Evolutionary conservation across 1,140 invertebrate species (phyloP).

Genomic region (Heterodera schachtii): DNA sequence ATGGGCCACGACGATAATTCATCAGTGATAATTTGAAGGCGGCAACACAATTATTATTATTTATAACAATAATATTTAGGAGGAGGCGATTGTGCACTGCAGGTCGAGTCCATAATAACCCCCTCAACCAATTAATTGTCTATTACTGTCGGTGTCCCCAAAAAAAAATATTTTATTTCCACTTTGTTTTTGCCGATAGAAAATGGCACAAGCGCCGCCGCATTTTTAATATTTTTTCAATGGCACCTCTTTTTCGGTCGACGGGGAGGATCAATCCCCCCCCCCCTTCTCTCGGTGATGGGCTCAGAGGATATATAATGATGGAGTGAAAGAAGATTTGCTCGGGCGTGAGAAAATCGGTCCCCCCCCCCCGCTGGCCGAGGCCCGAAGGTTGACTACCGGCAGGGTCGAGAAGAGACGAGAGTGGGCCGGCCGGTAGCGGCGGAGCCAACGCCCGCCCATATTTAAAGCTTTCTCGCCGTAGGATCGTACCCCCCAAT

Average conservation of each 20-base stretch:
- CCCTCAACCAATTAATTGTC: too few relatives aligned
- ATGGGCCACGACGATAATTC: neutral
- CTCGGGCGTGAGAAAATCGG: conserved; percentile 1
- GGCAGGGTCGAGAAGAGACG: too few relatives aligned
- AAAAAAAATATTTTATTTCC: neutral
- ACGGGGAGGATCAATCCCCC: neutral
- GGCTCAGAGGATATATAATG: neutral
- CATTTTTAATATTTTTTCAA: neutral
- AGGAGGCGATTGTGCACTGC: too few relatives aligned
- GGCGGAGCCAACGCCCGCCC: too few relatives aligned
- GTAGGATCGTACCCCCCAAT: too few relatives aligned
- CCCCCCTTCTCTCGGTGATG: too few relatives aligned
- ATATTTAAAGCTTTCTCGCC: too few relatives aligned
- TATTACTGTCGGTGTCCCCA: neutral
- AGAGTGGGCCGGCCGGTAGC: too few relatives aligned
- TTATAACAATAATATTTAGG: neutral
- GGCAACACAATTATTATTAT: neutral
- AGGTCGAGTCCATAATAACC: neutral
- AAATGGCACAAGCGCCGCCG: neutral
- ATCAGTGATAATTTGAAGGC: neutral
- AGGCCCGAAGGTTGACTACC: too few relatives aligned
- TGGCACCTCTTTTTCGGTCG: neutral
- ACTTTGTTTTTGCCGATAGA: neutral
- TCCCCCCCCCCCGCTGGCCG: too few relatives aligned
- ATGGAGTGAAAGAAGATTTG: neutral